These are phyloP conservation scores for Fregetta grallaria DNA, from an alignment of 2,113 vertebrate species.

Conservation along the genomic window DNA sequence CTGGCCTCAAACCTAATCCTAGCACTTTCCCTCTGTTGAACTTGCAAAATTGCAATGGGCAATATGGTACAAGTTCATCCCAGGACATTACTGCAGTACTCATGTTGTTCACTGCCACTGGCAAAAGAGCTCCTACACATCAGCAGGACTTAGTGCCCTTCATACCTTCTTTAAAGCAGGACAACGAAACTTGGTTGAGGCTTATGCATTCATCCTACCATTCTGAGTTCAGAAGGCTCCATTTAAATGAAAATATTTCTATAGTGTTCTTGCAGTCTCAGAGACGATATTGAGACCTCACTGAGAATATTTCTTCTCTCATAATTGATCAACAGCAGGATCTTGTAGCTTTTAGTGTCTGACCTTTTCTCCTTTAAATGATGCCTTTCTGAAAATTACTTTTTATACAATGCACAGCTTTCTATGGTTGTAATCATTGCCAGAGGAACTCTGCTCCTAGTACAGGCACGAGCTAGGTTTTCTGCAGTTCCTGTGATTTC, in stretches of 20 bases:
- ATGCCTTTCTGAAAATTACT: neutral
- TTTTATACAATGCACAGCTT: neutral
- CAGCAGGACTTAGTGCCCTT: neutral
- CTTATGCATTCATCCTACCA: neutral
- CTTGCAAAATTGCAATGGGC: neutral
- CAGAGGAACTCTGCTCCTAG: neutral
- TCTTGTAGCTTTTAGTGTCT: neutral
- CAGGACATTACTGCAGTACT: neutral
- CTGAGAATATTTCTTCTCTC: neutral
- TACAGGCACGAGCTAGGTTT: neutral
- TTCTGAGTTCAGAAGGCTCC: neutral
- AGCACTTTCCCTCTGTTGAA: neutral
- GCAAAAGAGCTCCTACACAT: neutral
- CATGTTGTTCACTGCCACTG: neutral
- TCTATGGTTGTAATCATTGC: neutral
- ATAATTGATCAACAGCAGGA: neutral
- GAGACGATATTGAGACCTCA: neutral
- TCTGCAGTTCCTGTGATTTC: neutral
- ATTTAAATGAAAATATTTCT: neutral
- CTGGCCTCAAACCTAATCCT: neutral
- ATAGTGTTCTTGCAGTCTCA: neutral
- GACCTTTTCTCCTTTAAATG: neutral
- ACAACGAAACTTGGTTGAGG: neutral
- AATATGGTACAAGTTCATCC: neutral
- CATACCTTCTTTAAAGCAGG: neutral